These are phyloP conservation scores for Oncorhynchus kisutch DNA, from an alignment of 2,113 vertebrate species.

Conservation along the genomic window DNA sequence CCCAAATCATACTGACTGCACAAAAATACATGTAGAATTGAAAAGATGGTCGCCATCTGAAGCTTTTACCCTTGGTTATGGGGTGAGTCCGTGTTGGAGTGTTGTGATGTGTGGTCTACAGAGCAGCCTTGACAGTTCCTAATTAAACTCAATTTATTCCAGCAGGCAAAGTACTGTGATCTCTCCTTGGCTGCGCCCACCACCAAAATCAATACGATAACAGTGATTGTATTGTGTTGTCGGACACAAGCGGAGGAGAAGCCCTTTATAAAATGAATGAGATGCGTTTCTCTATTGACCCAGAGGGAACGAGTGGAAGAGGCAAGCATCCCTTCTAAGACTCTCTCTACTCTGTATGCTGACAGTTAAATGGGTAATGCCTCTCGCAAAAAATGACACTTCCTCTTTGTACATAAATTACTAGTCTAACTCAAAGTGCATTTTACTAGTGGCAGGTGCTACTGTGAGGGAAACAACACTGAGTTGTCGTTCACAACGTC, in stretches of 20 bases:
- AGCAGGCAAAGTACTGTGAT: slow-evolving; percentile 33
- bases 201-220: slow-evolving; percentile 51
- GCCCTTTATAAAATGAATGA: slow-evolving; percentile 57
- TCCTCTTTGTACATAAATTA: too few relatives aligned
- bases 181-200: slow-evolving; percentile 29
- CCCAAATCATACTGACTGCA: neutral
- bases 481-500: slow-evolving; percentile 27
- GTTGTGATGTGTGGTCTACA: neutral
- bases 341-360: too few relatives aligned
- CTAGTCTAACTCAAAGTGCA: too few relatives aligned
- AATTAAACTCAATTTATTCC: slow-evolving; percentile 55
- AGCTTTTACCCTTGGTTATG: neutral
- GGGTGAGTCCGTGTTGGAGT: neutral
- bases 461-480: slow-evolving; percentile 6
- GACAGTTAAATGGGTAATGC: too few relatives aligned
- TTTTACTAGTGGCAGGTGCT: neutral
- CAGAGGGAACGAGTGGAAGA: slow-evolving; percentile 29
- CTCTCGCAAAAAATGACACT: too few relatives aligned
- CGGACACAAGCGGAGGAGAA: slow-evolving; percentile 33
- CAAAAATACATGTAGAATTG: neutral
- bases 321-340: neutral
- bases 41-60: neutral
- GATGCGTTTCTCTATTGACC: slow-evolving; percentile 54
- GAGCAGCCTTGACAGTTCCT: slow-evolving; percentile 17
- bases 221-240: slow-evolving; percentile 52